A percentile compares a stretch with the other conserved stretches of the same genome.
Evolutionary conservation across 2,888 invertebrate genomes (phyloP).

Genomic region (Cyclophora albipunctata): DNA sequence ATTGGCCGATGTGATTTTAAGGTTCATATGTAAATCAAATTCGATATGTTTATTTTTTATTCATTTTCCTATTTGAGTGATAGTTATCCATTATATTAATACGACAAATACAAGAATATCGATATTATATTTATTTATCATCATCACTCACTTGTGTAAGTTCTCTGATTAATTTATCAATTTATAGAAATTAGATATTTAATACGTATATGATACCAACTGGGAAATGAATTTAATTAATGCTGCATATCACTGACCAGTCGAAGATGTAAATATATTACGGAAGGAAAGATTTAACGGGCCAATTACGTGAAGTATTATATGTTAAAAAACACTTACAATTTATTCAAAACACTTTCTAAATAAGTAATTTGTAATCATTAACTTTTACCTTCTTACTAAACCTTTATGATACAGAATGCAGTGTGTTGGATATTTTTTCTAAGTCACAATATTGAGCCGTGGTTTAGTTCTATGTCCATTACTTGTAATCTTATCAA

Average conservation of each 20-base stretch:
- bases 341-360: constrained; percentile 13
- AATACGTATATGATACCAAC: neutral
- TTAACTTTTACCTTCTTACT: no score
- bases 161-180: constrained; percentile 1
- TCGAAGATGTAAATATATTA: neutral
- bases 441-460: neutral
- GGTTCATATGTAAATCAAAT: no score
- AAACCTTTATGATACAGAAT: neutral
- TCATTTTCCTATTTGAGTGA: no score
- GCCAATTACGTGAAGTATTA: neutral
- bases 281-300: neutral
- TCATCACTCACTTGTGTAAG: constrained; percentile 1
- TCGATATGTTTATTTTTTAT: no score
- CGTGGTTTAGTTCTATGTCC: neutral
- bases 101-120: no score
- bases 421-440: neutral
- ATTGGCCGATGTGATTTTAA: no score
- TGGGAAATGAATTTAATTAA: constrained; percentile 1
- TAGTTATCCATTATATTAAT: no score
- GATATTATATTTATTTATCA: no score
- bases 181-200: neutral
- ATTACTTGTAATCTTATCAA: neutral
- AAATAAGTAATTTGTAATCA: constrained; percentile 14
- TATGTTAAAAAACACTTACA: constrained; percentile 2
- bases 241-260: neutral